phyloP scores from a whole-genome alignment of 2,797 vertebrate species.

The Prunella strophiata region DNA sequence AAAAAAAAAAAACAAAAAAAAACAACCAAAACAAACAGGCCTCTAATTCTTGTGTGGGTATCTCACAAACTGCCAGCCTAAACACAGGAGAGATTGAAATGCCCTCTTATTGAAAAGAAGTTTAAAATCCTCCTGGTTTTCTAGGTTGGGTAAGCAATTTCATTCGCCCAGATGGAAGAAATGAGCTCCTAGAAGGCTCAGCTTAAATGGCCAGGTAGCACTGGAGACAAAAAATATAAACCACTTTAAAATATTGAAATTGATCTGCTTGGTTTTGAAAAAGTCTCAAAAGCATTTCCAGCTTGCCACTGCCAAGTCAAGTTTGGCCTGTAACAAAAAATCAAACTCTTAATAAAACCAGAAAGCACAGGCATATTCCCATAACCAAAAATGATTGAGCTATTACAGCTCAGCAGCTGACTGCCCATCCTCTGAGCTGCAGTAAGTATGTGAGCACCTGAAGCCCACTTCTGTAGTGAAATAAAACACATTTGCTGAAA shows the following conservation, averaged over 20 bases:
- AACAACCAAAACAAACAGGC: neutral
- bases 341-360: constrained; percentile 34
- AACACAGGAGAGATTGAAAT: neutral
- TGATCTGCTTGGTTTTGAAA: neutral
- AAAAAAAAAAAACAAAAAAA: accelerated
- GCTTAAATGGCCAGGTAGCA: neutral
- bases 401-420: constrained; percentile 29
- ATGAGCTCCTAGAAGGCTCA: neutral
- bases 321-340: constrained; percentile 35
- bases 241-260: constrained; percentile 19
- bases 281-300: constrained; percentile 7
- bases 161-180: neutral
- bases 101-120: neutral
- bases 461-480: neutral
- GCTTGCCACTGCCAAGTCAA: neutral
- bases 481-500: constrained; percentile 31
- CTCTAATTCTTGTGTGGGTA: neutral
- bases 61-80: neutral
- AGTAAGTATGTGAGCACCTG: neutral
- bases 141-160: neutral
- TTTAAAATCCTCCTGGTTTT: neutral
- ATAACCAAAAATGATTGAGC: constrained; percentile 27
- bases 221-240: neutral
- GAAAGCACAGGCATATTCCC: neutral
- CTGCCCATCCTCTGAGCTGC: neutral